Percentiles rank a stretch among this genome's conserved stretches.
These are phyloP conservation scores for Psix sp. DNA, from an alignment of 1,140 invertebrate species.

Conservation along the genomic window DNA sequence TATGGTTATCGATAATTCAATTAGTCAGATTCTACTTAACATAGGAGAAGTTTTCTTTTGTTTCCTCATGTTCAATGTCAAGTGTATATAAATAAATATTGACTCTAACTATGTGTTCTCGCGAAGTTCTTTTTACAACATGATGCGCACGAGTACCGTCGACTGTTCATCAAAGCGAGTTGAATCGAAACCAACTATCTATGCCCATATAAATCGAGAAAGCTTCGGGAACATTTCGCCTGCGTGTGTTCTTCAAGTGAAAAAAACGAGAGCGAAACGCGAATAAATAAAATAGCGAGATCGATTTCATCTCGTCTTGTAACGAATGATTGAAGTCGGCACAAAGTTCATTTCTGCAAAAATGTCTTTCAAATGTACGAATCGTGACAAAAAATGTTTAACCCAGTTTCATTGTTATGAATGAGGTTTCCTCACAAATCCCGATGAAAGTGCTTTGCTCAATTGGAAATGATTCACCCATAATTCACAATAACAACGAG, in stretches of 20 bases:
- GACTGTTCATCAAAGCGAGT: constrained; percentile 21
- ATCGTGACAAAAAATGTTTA: constrained; percentile 5
- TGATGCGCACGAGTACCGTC: not conserved
- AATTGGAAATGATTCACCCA: constrained; percentile 30
- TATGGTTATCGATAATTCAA: no score
- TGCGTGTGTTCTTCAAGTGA: constrained; percentile 9
- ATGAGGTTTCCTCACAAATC: constrained; percentile 5
- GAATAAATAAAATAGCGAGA: constrained; percentile 9
- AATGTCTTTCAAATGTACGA: constrained; percentile 2
- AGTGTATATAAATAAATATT: constrained; percentile 37
- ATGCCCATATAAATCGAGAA: constrained; percentile 9
- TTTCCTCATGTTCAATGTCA: constrained; percentile 42
- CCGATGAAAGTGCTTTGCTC: constrained; percentile 10
- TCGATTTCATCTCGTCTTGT: constrained; percentile 23
- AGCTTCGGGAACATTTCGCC: not conserved
- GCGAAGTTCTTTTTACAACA: not conserved
- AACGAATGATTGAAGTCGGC: no score
- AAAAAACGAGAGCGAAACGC: constrained; percentile 16
- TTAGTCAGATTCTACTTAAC: no score
- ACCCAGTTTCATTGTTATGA: constrained; percentile 14
- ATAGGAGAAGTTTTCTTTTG: not conserved
- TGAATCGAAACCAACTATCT: constrained; percentile 27
- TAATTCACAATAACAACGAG: constrained; percentile 16
- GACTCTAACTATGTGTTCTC: constrained; percentile 9
- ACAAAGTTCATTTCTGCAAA: no score